Conservation (phyloP, 2,113 vertebrate species). For the Zingel zingel region DNA sequence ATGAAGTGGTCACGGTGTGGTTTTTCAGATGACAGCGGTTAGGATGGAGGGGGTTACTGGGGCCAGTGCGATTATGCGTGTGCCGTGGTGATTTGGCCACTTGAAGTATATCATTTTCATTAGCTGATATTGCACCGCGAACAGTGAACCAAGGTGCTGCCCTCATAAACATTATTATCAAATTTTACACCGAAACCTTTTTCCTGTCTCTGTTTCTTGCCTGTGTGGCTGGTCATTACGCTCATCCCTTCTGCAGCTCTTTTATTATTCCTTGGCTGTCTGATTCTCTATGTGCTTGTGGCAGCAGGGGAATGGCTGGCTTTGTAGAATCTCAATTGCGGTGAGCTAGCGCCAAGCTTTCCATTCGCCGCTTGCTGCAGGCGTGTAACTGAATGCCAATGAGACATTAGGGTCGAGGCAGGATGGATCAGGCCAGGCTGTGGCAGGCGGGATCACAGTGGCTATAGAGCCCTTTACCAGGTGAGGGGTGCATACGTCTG, state of each 20-base stretch:
- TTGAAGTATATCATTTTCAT: conserved; percentile 43
- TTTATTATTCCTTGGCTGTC: conserved; percentile 76
- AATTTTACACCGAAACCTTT: conserved; percentile 41
- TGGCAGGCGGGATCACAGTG: conserved; percentile 47
- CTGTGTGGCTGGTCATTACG: conserved; percentile 51
- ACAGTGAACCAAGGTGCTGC: conserved; percentile 8
- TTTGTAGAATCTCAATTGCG: conserved; percentile 81
- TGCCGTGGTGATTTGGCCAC: conserved; percentile 50
- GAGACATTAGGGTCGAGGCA: conserved; percentile 68
- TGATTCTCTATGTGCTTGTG: conserved; percentile 68
- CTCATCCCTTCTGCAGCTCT: conserved; percentile 56
- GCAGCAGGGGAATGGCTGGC: conserved; percentile 74
- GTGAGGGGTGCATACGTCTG: conserved; percentile 30
- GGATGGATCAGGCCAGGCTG: conserved; percentile 50
- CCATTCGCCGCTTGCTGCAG: conserved; percentile 56
- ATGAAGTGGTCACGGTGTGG: conserved; percentile 58
- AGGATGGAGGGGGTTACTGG: conserved; percentile 22
- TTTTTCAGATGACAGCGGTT: conserved; percentile 51
- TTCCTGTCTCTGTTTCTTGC: conserved; percentile 37
- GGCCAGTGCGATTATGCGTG: conserved; percentile 40
- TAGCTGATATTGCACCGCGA: conserved; percentile 24
- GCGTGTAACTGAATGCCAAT: conserved; percentile 79
- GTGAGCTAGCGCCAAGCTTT: conserved; percentile 62
- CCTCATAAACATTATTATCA: conserved; percentile 43
- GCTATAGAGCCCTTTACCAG: conserved; percentile 62